Evolutionary conservation across 35 echinoderm and acorn worm species (phyloP), one percentile per base, ranked within the genome.

Genomic region (Stichopus chloronotus): DNA sequence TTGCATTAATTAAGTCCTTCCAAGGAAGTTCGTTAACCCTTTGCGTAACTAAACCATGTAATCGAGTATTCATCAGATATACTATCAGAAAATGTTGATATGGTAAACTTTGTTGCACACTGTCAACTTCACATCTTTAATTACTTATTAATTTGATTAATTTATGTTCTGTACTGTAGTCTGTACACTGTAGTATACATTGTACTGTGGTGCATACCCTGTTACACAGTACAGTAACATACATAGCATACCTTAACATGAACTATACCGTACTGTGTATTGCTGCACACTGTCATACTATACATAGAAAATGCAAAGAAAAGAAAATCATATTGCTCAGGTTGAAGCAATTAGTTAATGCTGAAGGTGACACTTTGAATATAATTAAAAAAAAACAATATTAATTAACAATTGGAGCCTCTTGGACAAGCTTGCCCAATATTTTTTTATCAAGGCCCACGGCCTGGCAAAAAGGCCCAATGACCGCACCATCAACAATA

Each of bases 121-220:
- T 76, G 4, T 8, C 72, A 5, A 4, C 72, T 76, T 76, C 72
- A 76, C 72, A 76, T 17, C 72, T 21, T 76, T 76, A 21, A 76
- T 24, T 76, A 24, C 25, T 21, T 0, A 6, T 8, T 76, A 76
- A 76, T 76, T 17, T 76, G 72, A 76, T 76, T 8, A 76, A 76
- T 76, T 5, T 21, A 76, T 76, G 14, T 76, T 17, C 25, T 17
- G 19, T 11, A 17, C 25, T 21, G 19, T 76, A 17, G 19, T 21
- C 72, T 76, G 72, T 76, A 76, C 72, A 76, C 72, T 76, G 72
- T 76, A 17, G 65, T 71, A 71, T 71, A n/a, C 30, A 43, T 43
- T 43, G 30, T 43, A 43, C 30, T 43, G 30, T 43, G 30, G 30
- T 43, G 30, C 30, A 43, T 43, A 43, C 30, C 30, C 30, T 43